Conservation (phyloP, 2,113 vertebrate genomes). For the Hydrochoerus hydrochaeris region DNA sequence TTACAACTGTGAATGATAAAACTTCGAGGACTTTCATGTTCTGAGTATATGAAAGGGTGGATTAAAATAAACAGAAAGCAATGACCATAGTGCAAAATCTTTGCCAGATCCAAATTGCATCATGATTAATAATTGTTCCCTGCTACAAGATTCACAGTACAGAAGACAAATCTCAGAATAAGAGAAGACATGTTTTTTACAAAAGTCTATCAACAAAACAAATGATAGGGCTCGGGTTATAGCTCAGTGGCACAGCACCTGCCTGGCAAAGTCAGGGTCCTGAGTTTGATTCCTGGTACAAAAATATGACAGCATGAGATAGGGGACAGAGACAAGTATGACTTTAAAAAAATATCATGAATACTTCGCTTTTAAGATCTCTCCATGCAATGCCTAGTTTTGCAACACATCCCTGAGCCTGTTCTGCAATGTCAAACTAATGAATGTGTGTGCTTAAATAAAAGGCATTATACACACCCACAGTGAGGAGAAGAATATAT, state of each 20-base stretch:
- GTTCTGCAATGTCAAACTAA: conserved; percentile 62
- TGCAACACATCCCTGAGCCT: conserved; percentile 15
- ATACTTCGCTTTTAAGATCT: neutral
- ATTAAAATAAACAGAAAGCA: neutral
- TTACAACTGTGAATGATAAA: neutral
- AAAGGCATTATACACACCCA: conserved; percentile 79
- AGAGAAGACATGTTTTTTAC: neutral
- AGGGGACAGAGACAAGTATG: neutral
- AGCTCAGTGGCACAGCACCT: too few relatives aligned
- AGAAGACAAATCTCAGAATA: neutral
- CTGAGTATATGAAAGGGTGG: neutral
- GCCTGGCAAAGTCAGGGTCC: too few relatives aligned
- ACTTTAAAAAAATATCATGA: too few relatives aligned
- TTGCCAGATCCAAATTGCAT: neutral
- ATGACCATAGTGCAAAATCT: neutral
- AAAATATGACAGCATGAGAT: neutral
- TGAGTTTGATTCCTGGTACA: too few relatives aligned
- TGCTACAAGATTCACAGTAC: neutral
- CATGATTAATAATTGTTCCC: neutral
- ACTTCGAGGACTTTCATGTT: neutral
- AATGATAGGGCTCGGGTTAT: neutral
- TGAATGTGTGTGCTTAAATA: conserved; percentile 72
- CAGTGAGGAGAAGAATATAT: conserved; percentile 71
- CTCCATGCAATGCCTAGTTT: neutral
- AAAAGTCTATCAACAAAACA: neutral